These are phyloP conservation scores for Drosophila bocqueti DNA, from an alignment of 1,140 invertebrate species.

Conservation along the genomic window DNA sequence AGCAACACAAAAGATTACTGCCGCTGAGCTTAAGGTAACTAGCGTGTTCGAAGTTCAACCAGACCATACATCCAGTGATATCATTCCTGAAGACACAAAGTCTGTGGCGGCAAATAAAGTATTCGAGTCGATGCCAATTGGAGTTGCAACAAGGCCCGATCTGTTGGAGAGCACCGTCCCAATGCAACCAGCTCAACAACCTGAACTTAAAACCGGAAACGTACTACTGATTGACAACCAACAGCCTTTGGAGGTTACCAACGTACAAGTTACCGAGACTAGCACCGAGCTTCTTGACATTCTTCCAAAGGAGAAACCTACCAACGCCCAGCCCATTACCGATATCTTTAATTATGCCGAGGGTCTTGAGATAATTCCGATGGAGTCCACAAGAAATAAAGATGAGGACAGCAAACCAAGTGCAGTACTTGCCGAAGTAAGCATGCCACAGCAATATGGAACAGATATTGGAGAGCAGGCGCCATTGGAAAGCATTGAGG, in stretches of 20 bases:
- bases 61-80: constrained; percentile 22
- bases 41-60: constrained; percentile 49
- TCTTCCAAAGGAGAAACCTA: background rate
- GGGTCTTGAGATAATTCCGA: constrained; percentile 28
- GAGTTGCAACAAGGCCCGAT: constrained; percentile 36
- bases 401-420: constrained; percentile 35
- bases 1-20: constrained; percentile 21
- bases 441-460: constrained; percentile 40
- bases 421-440: constrained; percentile 40
- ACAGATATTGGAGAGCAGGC: constrained; percentile 51
- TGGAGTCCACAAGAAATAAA: constrained; percentile 46
- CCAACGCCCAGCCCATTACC: constrained; percentile 24
- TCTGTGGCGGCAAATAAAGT: constrained; percentile 17
- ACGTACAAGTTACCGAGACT: constrained; percentile 57
- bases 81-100: constrained; percentile 18
- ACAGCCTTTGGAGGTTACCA: constrained; percentile 55
- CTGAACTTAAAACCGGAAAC: constrained; percentile 41
- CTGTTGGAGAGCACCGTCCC: constrained; percentile 19
- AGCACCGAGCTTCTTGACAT: constrained; percentile 30
- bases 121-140: constrained; percentile 51
- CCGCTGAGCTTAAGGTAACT: constrained; percentile 38
- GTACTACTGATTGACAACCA: constrained; percentile 42
- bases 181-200: constrained; percentile 26
- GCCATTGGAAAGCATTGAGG: constrained; percentile 32
- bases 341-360: constrained; percentile 49